Base-by-base conservation (phyloP, 2,888 invertebrate species). In the Chloroclystis v-ata region DNA sequence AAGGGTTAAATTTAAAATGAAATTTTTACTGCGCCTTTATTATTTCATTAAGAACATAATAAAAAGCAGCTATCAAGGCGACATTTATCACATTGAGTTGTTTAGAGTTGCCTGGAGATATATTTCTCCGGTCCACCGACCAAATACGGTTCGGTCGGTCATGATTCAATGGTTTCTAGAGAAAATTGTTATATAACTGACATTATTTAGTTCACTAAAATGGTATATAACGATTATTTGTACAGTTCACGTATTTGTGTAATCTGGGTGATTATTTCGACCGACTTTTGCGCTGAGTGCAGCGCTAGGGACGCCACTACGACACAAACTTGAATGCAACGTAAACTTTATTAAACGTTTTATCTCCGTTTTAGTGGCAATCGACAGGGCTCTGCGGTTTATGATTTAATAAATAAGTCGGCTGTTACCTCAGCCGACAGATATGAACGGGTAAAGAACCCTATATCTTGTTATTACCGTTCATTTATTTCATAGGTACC, bases 31-130 rank as follows among this genome's bases (percentile, higher is more conserved):
- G 20, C 20, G 20, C 5, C 5, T 5, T 5, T 20, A 4, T 4
- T 52, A 51, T 56, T 56, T 60, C 55, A 59, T 63, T 59, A 59
- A 56, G 50, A 48, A 55, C 54, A 59, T 61, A 60, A 65, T 68
- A 62, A 61, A 63, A 52, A 37, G 42, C 46, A 53, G 47, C 41
- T 14, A 51, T 51, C 51, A 48, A 47, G 52, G 47, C 47, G 43
- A 20, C 7, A 43, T 12, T 26, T 28, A 24, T 37, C 33, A 26
- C 28, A 16, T 14, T 9, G 28, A 4, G 28, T 12, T 10, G 5
- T n/a, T 9, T 5, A 33, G 33, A 20, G 16, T 6, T 33, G 16
- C 33, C 20, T 16, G 16, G 2, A 13, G 4, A 4, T 12, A 1
- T 12, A 8, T 12, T 11, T 6, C 2, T 9, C 7, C 13, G 14